Evolutionary conservation across 2,113 vertebrate genomes (phyloP).

Genomic region (Carassius gibelio): DNA sequence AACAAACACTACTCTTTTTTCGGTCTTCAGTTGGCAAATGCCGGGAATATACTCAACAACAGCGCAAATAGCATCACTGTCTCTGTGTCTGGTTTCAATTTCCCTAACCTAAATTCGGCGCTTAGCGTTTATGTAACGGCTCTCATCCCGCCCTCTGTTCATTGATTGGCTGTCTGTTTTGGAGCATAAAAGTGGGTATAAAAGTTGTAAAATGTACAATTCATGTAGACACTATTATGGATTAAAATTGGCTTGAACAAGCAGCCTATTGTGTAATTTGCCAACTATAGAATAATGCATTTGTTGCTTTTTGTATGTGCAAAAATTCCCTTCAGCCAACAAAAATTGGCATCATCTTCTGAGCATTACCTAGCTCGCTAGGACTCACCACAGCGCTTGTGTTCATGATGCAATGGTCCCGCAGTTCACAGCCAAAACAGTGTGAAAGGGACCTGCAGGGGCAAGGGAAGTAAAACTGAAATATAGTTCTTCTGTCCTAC

Average conservation of each 20-base stretch:
- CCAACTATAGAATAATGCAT: neutral
- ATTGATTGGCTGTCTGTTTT: no score
- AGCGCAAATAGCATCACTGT: no score
- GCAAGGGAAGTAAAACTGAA: neutral
- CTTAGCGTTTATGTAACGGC: no score
- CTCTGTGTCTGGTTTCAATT: no score
- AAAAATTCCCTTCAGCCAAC: neutral
- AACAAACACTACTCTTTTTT: no score
- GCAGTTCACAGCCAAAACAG: neutral
- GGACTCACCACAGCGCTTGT: neutral
- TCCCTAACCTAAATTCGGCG: no score
- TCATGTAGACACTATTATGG: neutral
- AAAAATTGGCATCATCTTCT: neutral
- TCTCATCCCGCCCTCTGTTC: no score
- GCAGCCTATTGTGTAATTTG: neutral
- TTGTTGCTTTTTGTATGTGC: neutral
- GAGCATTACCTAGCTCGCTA: neutral
- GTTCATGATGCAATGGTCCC: neutral
- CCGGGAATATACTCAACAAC: no score
- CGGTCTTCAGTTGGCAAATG: no score
- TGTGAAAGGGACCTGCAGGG: neutral
- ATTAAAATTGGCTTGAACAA: neutral
- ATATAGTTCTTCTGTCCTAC: neutral
- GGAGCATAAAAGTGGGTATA: neutral
- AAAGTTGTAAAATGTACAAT: neutral